These are phyloP conservation scores for Luperina nickerlii DNA, from an alignment of 2,888 invertebrate species.

Conservation along the genomic window DNA sequence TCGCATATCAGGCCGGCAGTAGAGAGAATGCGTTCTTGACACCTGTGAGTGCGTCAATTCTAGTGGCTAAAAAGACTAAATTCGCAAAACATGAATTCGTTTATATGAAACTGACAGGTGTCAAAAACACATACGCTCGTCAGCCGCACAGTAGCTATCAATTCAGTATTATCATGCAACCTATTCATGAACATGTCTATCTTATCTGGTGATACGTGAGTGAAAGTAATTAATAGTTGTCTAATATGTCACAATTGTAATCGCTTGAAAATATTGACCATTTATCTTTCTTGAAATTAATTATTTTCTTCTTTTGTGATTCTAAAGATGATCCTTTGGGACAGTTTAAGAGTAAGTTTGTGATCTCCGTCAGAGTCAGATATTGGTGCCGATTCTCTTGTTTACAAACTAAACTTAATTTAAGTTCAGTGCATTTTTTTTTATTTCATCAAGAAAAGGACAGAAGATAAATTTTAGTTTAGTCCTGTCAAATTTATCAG, in stretches of 20 bases:
- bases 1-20: background rate
- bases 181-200: too few relatives aligned
- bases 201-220: constrained; percentile 3
- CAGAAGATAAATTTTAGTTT: too few relatives aligned
- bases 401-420: too few relatives aligned
- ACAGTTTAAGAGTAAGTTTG: background rate
- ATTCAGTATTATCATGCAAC: background rate
- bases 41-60: background rate
- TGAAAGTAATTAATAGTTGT: constrained; percentile 8
- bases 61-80: background rate
- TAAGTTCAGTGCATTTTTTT: too few relatives aligned
- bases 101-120: background rate
- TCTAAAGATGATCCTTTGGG: background rate
- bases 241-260: constrained; percentile 4
- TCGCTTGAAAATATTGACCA: background rate
- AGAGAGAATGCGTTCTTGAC: too few relatives aligned
- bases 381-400: background rate
- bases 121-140: background rate
- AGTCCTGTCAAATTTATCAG: too few relatives aligned
- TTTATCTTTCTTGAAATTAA: background rate
- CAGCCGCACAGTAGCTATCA: background rate
- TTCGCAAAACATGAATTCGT: background rate
- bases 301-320: background rate
- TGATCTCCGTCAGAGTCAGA: background rate
- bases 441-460: too few relatives aligned